phyloP scores from a whole-genome alignment of 2,888 invertebrate genomes.

The Cheilosia impressa region DNA sequence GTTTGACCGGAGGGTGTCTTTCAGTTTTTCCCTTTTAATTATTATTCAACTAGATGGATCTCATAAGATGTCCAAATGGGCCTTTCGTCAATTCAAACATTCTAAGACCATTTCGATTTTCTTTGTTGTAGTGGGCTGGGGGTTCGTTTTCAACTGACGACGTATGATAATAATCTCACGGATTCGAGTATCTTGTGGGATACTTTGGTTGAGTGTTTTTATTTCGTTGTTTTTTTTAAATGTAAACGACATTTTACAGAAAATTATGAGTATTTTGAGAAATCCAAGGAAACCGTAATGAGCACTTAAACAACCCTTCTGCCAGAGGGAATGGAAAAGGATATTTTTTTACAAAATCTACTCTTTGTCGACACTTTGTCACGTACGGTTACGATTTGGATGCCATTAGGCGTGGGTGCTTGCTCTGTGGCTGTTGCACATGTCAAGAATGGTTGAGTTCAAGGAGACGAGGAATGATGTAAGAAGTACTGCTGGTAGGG shows the following conservation, averaged over 20 bases:
- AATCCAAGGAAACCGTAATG: constrained; percentile 45
- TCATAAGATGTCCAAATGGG: constrained; percentile 27
- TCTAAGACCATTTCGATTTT: constrained; percentile 2
- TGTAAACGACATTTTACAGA: constrained; percentile 47
- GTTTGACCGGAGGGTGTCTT: constrained; percentile 42
- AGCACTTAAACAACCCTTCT: constrained; percentile 62
- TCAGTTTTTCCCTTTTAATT: constrained; percentile 47
- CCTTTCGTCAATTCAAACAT: constrained; percentile 29
- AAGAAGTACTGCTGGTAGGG: background rate
- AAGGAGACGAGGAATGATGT: constrained; percentile 7
- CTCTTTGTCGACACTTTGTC: constrained; percentile 58
- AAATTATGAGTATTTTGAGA: constrained; percentile 19
- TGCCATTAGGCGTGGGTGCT: constrained; percentile 23
- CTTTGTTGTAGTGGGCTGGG: too few relatives aligned
- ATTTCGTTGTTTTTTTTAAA: background rate
- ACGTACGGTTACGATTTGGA: constrained; percentile 61
- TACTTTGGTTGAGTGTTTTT: constrained; percentile 6
- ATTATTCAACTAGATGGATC: constrained; percentile 41
- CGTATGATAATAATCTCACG: constrained; percentile 12
- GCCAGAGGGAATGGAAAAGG: constrained; percentile 31
- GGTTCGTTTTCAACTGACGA: background rate
- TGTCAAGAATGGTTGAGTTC: constrained; percentile 59
- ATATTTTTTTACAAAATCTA: constrained; percentile 32
- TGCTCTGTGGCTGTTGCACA: constrained; percentile 40
- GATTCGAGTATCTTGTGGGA: constrained; percentile 29